Conservation (phyloP, 2,797 vertebrate genomes). For the Antennarius maculatus region DNA sequence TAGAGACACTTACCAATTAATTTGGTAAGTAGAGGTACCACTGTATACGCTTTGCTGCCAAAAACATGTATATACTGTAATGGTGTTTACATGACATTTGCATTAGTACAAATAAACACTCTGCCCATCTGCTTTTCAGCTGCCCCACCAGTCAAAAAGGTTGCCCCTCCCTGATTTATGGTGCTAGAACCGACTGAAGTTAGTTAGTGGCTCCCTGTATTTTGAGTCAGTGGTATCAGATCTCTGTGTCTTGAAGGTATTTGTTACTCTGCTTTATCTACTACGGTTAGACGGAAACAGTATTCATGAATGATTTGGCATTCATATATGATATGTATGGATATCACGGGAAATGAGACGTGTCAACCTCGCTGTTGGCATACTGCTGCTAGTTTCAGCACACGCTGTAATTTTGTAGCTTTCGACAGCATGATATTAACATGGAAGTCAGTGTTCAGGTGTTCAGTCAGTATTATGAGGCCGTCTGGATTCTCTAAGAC, state of each 20-base stretch:
- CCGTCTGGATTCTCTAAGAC: too few species aligned
- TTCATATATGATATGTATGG: conserved; percentile 27
- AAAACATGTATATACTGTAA: too few species aligned
- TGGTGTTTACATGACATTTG: too few species aligned
- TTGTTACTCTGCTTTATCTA: conserved; percentile 29
- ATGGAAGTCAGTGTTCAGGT: background rate
- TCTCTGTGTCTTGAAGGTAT: conserved; percentile 17
- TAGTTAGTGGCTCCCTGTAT: conserved; percentile 11
- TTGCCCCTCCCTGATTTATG: conserved; percentile 12
- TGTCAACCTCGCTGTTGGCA: conserved; percentile 15
- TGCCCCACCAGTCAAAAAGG: too few species aligned
- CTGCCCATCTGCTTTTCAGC: too few species aligned
- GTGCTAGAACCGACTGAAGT: conserved; percentile 24
- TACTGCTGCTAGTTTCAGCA: conserved; percentile 13
- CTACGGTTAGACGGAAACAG: conserved; percentile 3
- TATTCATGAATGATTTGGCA: background rate
- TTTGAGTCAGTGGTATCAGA: conserved; percentile 7
- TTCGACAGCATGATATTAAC: background rate
- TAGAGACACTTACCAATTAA: too few species aligned
- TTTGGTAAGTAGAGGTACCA: too few species aligned
- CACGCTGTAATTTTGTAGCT: background rate
- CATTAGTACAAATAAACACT: too few species aligned
- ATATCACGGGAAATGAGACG: conserved; percentile 27
- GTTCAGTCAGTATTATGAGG: too few species aligned
- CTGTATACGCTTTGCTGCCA: too few species aligned